Percentiles rank a stretch among this genome's conserved stretches.
Evolutionary conservation across 2,113 vertebrate species (phyloP).

Genomic region (Austrofundulus limnaeus): DNA sequence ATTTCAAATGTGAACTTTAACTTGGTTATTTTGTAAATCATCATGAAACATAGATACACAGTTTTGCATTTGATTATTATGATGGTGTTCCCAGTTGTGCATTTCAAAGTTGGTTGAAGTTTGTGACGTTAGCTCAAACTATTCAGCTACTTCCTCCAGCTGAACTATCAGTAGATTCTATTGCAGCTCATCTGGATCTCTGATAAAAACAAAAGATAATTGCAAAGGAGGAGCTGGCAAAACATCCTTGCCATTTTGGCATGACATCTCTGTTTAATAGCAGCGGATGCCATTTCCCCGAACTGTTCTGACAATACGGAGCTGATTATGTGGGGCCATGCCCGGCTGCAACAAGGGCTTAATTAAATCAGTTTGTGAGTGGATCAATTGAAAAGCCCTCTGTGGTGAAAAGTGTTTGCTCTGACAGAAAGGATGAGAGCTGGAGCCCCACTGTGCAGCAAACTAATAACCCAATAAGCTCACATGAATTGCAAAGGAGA

Average conservation of each 20-base stretch:
- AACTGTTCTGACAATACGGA: constrained; percentile 23
- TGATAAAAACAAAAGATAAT: constrained; percentile 15
- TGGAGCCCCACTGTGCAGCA: constrained; percentile 2
- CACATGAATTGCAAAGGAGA: constrained; percentile 18
- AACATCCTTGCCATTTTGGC: constrained; percentile 8
- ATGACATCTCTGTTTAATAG: constrained; percentile 6
- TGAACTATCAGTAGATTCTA: background rate
- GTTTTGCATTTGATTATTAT: too few relatives aligned
- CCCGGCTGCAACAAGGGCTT: constrained; percentile 29
- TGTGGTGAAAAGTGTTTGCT: constrained; percentile 48
- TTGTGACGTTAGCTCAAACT: background rate
- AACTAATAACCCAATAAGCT: constrained; percentile 42
- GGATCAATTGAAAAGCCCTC: constrained; percentile 49
- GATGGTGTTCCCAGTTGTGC: too few relatives aligned
- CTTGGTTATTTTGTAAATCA: too few relatives aligned
- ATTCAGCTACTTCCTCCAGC: too few relatives aligned
- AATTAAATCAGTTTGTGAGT: constrained; percentile 53
- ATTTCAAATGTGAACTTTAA: too few relatives aligned
- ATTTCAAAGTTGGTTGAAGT: background rate
- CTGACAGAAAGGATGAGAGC: constrained; percentile 27
- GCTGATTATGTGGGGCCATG: constrained; percentile 48
- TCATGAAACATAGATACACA: too few relatives aligned
- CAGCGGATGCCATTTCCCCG: background rate
- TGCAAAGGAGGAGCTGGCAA: background rate
- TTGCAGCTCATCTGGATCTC: background rate